Base-by-base conservation (phyloP, 2,797 vertebrate genomes). In the Triplophysa bombifrons region DNA sequence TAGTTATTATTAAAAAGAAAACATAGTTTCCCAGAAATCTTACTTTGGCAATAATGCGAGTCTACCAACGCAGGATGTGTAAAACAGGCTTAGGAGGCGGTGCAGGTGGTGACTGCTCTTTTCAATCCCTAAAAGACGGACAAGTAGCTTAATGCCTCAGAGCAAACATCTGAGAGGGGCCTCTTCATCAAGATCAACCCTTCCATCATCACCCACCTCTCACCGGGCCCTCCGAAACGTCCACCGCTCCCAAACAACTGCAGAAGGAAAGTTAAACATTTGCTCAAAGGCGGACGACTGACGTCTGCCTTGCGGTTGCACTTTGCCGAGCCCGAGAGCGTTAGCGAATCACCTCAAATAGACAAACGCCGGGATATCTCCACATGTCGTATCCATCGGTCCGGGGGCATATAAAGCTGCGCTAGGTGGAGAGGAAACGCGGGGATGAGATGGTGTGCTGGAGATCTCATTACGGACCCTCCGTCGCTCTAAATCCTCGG, bases 181-280 rank as follows among this genome's bases (percentile, higher is more conserved):
- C 74, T 75, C 74, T 83, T 80, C 82, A 84, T 86, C 80, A 77
- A 74, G 79, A 76, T 56, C 74, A 72, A 76, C 61, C 80, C 76
- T 56, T 77, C 79, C 66, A 66, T 85, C 84, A 84, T 74, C 74
- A 78, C 58, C 22, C 60, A 17, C 48, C 44, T 81, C 66, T 77
- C 81, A 76, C 71, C 25, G 8, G 72, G 56, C 61, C 61, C 64
- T 78, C 61, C 50, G 65, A 85, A 78, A 80, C 30, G 80, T 84
- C 64, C 79, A 22, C 38, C n/a, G 48, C 66, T 80, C 76, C 76
- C 80, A 84, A 84, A 82, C 84, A 88, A 84, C 86, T 67, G 81
- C 73, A 72, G 80, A 79, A 85, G 67, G 80, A 85, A 84, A 84
- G 71, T 78, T 84, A 77, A 81, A 85, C 82, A 76, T 82, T 85